Base-by-base conservation (phyloP, 2,888 invertebrate genomes). In the Mechanitis messenoides region DNA sequence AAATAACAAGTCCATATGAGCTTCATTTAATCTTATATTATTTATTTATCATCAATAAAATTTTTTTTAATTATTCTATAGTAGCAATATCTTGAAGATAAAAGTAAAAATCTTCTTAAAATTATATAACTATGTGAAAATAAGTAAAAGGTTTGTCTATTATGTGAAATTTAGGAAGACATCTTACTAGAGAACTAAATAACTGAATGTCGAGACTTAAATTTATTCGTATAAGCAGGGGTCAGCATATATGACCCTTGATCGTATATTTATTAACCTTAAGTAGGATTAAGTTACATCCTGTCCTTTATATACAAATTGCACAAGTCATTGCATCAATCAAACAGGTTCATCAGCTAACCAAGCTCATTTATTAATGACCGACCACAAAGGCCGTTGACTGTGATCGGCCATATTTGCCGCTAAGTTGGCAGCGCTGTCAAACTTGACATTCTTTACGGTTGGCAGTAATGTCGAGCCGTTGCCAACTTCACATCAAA, bases 401-500 rank as follows among this genome's bases (percentile, higher is more conserved):
- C 85, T 80, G 78, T 73, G 72, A 69, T 42, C 63, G 60, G 64
- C 60, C 62, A 59, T 65, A 63, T 55, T 69, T 71, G 63, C 68
- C 74, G 74, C 72, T 68, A 78, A 74, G 69, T 78, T 83, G 81
- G 76, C 69, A 74, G 58, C 68, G 69, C 69, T 73, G 74, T 62
- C 70, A 56, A 63, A 54, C 60, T 62, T 63, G 60, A 59, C 55
- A 58, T 50, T 53, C 33, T 45, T 53, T 57, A 60, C 63, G 66
- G 72, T 73, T 74, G 72, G 71, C 63, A 63, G 63, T 70, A 63
- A 64, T 71, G 68, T 42, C 58, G 57, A 64, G 58, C 57, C 64
- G 70, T 72, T 54, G 73, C 76, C 69, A 85, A 84, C 85, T 87
- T 87, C 86, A 74, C 68, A 66, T 46, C 71, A 71, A 76, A 78